These are phyloP conservation scores for Idaea biselata DNA, from an alignment of 2,888 invertebrate genomes.

Conservation along the genomic window DNA sequence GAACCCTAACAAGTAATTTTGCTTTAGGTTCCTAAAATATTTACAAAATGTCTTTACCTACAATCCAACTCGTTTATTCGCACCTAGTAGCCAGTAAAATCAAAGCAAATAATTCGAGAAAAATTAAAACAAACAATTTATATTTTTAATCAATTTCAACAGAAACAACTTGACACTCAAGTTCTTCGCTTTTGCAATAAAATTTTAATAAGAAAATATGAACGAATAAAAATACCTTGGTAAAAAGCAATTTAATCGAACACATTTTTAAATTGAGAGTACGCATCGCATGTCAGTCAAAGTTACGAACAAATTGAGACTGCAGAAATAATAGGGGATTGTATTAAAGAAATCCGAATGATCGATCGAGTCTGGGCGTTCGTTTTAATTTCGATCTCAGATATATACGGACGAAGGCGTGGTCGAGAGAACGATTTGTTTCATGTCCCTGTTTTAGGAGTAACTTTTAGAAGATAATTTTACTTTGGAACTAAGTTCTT, in stretches of 20 bases:
- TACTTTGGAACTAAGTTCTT: slow-evolving; percentile 5
- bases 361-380: slow-evolving; percentile 76
- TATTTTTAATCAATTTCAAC: too few relatives aligned
- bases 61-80: too few relatives aligned
- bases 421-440: slow-evolving; percentile 75
- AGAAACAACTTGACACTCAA: too few relatives aligned
- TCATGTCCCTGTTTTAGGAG: slow-evolving; percentile 56
- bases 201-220: too few relatives aligned
- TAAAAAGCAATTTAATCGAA: slow-evolving; percentile 41
- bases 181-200: too few relatives aligned
- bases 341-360: slow-evolving; percentile 76
- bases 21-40: too few relatives aligned
- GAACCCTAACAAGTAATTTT: too few relatives aligned
- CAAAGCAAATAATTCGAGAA: too few relatives aligned
- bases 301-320: slow-evolving; percentile 68
- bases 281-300: slow-evolving; percentile 63
- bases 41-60: too few relatives aligned
- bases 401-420: slow-evolving; percentile 74
- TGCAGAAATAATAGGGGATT: slow-evolving; percentile 71
- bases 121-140: too few relatives aligned
- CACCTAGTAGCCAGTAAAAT: too few relatives aligned
- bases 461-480: slow-evolving; percentile 27
- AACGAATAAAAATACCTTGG: slow-evolving; percentile 18
- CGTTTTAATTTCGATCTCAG: slow-evolving; percentile 78
- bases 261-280: slow-evolving; percentile 49